Percentiles rank a stretch among this genome's conserved stretches.
Conservation (phyloP, 2,797 vertebrate species). For the Acipenser oxyrinchus region DNA sequence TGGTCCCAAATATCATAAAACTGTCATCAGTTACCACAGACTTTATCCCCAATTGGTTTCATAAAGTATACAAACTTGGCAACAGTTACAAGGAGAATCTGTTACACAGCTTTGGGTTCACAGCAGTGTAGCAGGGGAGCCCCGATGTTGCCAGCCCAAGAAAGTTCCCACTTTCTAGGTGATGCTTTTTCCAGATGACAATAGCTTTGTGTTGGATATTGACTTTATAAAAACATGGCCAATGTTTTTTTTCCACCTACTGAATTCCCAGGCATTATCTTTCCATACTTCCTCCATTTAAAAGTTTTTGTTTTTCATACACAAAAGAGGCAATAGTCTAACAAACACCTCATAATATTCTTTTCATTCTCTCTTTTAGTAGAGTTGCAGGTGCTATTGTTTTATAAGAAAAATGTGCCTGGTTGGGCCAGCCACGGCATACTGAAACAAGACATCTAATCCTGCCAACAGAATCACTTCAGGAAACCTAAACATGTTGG, state of each 20-base stretch:
- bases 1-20: constrained; percentile 1
- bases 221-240: not conserved
- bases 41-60: not conserved
- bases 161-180: not conserved
- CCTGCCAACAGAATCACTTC: too few species aligned
- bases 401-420: too few species aligned
- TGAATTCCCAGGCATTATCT: not conserved
- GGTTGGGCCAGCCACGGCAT: too few species aligned
- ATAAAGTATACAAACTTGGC: constrained; percentile 4
- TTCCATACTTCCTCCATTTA: not conserved
- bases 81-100: not conserved
- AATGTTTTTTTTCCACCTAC: not conserved
- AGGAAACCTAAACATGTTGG: too few species aligned
- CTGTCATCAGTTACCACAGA: not conserved
- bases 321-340: too few species aligned
- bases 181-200: constrained; percentile 16
- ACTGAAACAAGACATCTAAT: too few species aligned
- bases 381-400: too few species aligned
- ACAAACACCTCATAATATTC: too few species aligned
- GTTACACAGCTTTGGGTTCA: constrained; percentile 9
- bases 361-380: too few species aligned
- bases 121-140: constrained; percentile 9
- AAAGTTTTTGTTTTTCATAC: not conserved
- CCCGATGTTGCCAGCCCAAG: constrained; percentile 1
- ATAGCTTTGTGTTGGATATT: constrained; percentile 8